Evolutionary conservation across 2,888 invertebrate genomes (phyloP).

Genomic region (Parochlus steinenii): DNA sequence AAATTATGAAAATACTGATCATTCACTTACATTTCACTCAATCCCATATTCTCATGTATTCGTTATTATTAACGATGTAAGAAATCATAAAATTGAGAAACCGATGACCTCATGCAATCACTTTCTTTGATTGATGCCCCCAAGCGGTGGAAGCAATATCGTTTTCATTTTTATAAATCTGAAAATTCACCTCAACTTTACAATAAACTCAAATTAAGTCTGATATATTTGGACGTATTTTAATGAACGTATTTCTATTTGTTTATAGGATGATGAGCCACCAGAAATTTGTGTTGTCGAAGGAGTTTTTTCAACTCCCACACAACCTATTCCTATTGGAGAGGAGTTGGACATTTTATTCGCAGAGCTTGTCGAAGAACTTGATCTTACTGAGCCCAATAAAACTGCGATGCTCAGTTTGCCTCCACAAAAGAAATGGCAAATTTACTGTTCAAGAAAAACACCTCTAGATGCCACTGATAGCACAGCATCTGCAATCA

Average conservation of each 20-base stretch:
- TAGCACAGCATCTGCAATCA: conserved; percentile 40
- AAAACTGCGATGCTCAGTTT: conserved; percentile 87
- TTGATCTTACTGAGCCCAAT: conserved; percentile 85
- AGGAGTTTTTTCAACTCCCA: conserved; percentile 75
- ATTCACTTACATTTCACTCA: no score
- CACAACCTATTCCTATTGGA: conserved; percentile 84
- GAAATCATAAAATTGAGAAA: no score
- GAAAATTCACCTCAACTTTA: no score
- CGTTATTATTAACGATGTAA: no score
- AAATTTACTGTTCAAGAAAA: conserved; percentile 84
- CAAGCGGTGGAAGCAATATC: no score
- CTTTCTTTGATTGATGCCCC: no score
- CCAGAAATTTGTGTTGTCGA: conserved; percentile 93
- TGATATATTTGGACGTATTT: no score
- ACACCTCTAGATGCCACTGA: conserved; percentile 43
- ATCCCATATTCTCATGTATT: no score
- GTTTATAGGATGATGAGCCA: conserved; percentile 74
- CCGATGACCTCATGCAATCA: no score
- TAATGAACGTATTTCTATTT: conserved; percentile 17
- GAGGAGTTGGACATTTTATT: conserved; percentile 88
- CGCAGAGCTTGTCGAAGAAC: conserved; percentile 87
- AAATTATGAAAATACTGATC: no score
- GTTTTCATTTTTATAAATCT: no score
- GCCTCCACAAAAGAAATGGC: conserved; percentile 93
- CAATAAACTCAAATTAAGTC: no score